These are phyloP conservation scores for Archips xylosteana DNA, from an alignment of 2,888 invertebrate genomes.

Conservation along the genomic window DNA sequence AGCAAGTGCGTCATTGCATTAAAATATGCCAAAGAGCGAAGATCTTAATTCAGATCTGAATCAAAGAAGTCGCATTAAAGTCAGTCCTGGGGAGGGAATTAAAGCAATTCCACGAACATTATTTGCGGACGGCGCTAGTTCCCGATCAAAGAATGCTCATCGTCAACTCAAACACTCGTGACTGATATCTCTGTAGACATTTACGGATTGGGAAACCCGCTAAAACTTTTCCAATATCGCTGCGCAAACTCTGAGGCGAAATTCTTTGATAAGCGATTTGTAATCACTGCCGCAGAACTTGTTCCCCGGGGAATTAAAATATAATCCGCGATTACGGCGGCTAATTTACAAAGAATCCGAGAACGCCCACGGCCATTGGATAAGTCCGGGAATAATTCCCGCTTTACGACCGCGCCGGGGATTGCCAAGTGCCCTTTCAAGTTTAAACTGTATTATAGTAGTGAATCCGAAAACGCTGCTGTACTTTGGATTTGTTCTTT, in stretches of 20 bases:
- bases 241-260: slow-evolving; percentile 62
- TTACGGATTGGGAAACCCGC: slow-evolving; percentile 63
- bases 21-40: slow-evolving; percentile 20
- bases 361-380: slow-evolving; percentile 41
- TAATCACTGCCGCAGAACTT: slow-evolving; percentile 67
- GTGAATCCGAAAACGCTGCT: slow-evolving; percentile 4
- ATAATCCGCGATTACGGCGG: slow-evolving; percentile 57
- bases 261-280: slow-evolving; percentile 80
- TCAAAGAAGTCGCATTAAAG: slow-evolving; percentile 25
- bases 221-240: slow-evolving; percentile 77
- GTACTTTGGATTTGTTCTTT: slow-evolving; percentile 6
- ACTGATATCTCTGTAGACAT: slow-evolving; percentile 68
- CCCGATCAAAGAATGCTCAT: slow-evolving; percentile 49
- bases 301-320: slow-evolving; percentile 62
- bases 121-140: slow-evolving; percentile 37
- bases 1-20: slow-evolving; percentile 7
- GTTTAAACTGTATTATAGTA: slow-evolving; percentile 25
- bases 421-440: slow-evolving; percentile 29
- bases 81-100: slow-evolving; percentile 31
- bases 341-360: slow-evolving; percentile 52
- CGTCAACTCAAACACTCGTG: slow-evolving; percentile 62
- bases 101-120: slow-evolving; percentile 42
- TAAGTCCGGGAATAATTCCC: slow-evolving; percentile 46
- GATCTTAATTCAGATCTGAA: slow-evolving; percentile 26
- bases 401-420: slow-evolving; percentile 42